These are phyloP conservation scores for Drosophila ogumai DNA, from an alignment of 1,140 invertebrate genomes.

Conservation along the genomic window DNA sequence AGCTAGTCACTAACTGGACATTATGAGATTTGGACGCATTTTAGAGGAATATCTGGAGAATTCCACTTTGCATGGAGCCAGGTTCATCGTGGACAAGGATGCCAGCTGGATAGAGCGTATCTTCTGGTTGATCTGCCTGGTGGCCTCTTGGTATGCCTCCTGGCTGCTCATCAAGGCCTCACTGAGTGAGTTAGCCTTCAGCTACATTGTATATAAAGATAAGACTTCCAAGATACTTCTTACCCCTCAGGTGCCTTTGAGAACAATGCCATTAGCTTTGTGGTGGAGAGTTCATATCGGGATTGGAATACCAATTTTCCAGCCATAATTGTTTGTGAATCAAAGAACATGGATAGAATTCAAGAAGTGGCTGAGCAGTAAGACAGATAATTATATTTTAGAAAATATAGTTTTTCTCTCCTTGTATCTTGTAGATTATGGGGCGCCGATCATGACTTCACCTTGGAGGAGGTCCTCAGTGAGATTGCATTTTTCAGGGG, in stretches of 20 bases:
- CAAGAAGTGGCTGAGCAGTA: constrained; percentile 87
- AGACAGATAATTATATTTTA: too few species aligned
- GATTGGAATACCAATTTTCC: constrained; percentile 90
- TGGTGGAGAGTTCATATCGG: constrained; percentile 89
- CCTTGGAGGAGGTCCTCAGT: constrained; percentile 89
- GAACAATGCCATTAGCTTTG: constrained; percentile 88
- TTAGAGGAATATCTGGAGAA: constrained; percentile 83
- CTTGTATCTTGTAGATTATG: constrained; percentile 85
- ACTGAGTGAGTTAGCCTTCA: constrained; percentile 76
- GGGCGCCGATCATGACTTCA: constrained; percentile 88
- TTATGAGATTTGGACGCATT: constrained; percentile 54
- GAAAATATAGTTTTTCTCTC: not conserved
- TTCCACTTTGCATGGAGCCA: constrained; percentile 86
- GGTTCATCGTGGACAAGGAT: constrained; percentile 86
- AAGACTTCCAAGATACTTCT: not conserved
- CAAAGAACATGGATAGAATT: constrained; percentile 87
- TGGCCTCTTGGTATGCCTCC: constrained; percentile 88
- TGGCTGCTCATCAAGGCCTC: constrained; percentile 87
- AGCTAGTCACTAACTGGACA: constrained; percentile 1
- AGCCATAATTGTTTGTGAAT: constrained; percentile 88
- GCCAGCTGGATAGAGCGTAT: constrained; percentile 86
- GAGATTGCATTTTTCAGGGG: constrained; percentile 89
- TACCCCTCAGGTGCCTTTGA: constrained; percentile 72
- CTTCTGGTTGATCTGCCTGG: constrained; percentile 88
- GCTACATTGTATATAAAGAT: fast-evolving